phyloP scores from a whole-genome alignment of 2,113 vertebrate species.

The Candoia aspera region DNA sequence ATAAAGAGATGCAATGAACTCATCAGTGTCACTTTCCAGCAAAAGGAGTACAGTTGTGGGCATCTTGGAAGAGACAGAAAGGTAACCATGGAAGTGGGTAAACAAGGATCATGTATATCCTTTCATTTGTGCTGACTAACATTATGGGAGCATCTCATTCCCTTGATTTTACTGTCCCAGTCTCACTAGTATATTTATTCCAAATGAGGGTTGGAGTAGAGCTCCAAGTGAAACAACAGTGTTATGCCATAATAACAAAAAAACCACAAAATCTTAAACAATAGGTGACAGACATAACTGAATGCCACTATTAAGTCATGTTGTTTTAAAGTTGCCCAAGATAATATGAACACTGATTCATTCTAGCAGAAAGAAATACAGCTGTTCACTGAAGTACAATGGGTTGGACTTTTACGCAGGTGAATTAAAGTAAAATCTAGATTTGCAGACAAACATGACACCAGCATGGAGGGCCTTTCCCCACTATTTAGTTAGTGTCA shows the following conservation, averaged over 20 bases:
- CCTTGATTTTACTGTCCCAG: background rate
- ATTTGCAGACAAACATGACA: background rate
- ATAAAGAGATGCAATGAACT: background rate
- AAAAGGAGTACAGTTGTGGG: background rate
- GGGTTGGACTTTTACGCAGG: background rate
- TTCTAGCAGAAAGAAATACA: background rate
- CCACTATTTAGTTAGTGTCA: background rate
- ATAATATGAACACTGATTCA: background rate
- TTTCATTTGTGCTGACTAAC: background rate
- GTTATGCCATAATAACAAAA: background rate
- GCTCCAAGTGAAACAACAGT: background rate
- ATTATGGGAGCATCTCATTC: background rate
- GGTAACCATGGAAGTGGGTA: background rate
- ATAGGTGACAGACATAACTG: background rate
- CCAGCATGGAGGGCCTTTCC: background rate
- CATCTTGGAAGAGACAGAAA: background rate
- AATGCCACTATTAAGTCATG: background rate
- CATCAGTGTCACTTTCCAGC: background rate
- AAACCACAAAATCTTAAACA: background rate
- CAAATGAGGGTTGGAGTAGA: background rate
- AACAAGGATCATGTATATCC: background rate
- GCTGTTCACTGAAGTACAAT: background rate
- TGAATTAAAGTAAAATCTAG: background rate
- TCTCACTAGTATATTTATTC: no score
- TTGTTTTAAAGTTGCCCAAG: background rate